Evolutionary conservation across 2,113 vertebrate species (phyloP), one percentile per base, ranked within the genome.

Genomic region (Cariama cristata): DNA sequence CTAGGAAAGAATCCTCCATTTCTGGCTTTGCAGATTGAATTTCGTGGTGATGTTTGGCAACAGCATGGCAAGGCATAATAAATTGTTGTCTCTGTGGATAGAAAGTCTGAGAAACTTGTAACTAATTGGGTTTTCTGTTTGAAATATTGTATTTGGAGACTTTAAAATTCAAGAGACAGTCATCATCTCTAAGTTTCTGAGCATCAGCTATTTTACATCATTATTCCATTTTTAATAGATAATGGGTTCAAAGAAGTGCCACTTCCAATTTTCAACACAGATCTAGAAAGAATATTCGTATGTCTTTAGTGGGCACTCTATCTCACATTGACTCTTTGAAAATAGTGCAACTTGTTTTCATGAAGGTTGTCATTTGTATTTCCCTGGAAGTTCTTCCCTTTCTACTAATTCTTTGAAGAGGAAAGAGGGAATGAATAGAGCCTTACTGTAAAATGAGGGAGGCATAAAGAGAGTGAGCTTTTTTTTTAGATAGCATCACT

Each of bases 151-250:
- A 62, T 44, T 62, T 66, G 23, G 66, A 80, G 33, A 42, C 66
- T 58, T 92, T 33, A 75, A 88, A 80, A 67, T 74, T 93, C 72
- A 87, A 77, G 52, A 92, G 22, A 86, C 9, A 79, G 63, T 45
- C 24, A 60, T 26, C 8, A 60, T 42, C 28, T 89, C 62, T 58
- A 81, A 68, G 45, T 86, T 94, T 89, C 86, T 87, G 53, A 53
- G 33, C 62, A 72, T 68, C 72, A 87, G 59, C 24, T 85, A 79
- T 68, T 90, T 91, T 75, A 69, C 24, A 40, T 82, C 56, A 79
- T 91, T 93, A 85, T 89, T 93, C 49, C 4, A 68, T 92, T 97
- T 93, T 93, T 88, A 93, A 94, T 82, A 90, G 27, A 50, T 21
- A 96, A 90, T 12, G 12, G 12, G 28, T 95, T 92, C 75, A 93